phyloP scores from a whole-genome alignment of 2,888 invertebrate species.

The Chloromyia formosa region DNA sequence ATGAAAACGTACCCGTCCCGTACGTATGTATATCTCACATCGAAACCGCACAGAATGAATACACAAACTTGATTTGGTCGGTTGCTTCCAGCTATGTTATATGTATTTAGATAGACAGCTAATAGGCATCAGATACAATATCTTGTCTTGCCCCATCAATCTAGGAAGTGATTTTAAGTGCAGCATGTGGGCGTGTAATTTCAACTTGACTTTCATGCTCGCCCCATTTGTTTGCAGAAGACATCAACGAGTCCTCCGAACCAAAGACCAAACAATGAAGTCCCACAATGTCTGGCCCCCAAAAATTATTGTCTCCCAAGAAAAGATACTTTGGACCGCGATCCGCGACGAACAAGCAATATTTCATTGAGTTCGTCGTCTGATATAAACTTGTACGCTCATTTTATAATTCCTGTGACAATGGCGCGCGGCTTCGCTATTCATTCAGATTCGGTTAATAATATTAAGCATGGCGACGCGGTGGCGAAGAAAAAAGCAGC shows the following conservation, averaged over 20 bases:
- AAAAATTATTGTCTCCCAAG: not conserved
- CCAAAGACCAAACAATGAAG: not conserved
- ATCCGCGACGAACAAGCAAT: not conserved
- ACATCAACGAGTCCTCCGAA: not conserved
- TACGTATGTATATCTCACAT: too few species aligned
- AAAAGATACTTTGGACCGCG: not conserved
- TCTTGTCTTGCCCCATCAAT: slow-evolving; percentile 22
- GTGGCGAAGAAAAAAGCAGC: not conserved
- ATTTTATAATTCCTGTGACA: slow-evolving; percentile 25
- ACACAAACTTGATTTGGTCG: not conserved
- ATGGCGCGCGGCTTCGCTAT: slow-evolving; percentile 1
- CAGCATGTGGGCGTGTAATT: slow-evolving; percentile 32
- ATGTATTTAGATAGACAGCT: not conserved
- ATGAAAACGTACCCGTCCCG: too few species aligned
- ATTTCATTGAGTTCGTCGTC: not conserved
- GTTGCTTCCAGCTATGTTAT: not conserved
- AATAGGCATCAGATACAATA: not conserved
- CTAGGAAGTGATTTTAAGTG: slow-evolving; percentile 18
- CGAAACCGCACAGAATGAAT: too few species aligned
- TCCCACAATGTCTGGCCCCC: not conserved
- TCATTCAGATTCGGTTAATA: slow-evolving; percentile 18
- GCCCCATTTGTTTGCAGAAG: not conserved
- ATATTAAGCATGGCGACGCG: not conserved
- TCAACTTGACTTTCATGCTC: not conserved
- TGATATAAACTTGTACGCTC: not conserved